Percentiles rank a stretch among this genome's conserved stretches.
Evolutionary conservation across 1,140 invertebrate genomes (phyloP).

Genomic region (Watersipora subatra): DNA sequence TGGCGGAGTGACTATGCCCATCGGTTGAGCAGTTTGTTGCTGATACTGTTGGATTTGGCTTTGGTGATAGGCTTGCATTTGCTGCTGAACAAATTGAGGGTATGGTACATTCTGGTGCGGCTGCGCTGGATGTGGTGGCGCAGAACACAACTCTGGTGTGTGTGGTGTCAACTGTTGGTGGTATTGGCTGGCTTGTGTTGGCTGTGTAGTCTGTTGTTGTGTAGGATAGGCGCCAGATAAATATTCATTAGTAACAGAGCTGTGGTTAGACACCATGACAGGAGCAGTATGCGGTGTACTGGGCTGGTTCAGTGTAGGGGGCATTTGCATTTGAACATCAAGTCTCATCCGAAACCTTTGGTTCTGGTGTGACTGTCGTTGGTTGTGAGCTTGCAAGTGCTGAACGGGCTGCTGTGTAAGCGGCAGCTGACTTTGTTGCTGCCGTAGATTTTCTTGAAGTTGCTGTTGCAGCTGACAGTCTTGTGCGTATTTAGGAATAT

Average conservation of each 20-base stretch:
- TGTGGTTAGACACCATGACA: background rate
- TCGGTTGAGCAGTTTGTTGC: background rate
- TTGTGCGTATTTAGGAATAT: background rate
- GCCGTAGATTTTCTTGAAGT: background rate
- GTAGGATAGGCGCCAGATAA: background rate
- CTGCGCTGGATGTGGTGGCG: too few relatives aligned
- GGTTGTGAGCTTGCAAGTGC: background rate
- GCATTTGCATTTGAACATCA: background rate
- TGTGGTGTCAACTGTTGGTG: background rate
- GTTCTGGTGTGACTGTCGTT: background rate
- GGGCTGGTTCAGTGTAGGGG: background rate
- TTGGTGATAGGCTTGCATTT: background rate
- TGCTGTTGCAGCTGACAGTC: conserved; percentile 5
- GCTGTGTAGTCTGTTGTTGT: background rate
- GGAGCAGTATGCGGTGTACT: background rate
- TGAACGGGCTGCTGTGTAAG: background rate
- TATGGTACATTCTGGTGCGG: background rate
- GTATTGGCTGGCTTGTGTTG: background rate
- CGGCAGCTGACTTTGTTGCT: background rate
- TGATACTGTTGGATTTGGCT: background rate
- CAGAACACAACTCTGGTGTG: too few relatives aligned
- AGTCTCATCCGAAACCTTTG: background rate
- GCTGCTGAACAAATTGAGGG: conserved; percentile 1
- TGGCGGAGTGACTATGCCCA: background rate
- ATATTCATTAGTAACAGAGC: background rate